A percentile compares a stretch with the other conserved stretches of the same genome.
Evolutionary conservation across 1,140 invertebrate species (phyloP).

Genomic region (Neuroterus valhalla): DNA sequence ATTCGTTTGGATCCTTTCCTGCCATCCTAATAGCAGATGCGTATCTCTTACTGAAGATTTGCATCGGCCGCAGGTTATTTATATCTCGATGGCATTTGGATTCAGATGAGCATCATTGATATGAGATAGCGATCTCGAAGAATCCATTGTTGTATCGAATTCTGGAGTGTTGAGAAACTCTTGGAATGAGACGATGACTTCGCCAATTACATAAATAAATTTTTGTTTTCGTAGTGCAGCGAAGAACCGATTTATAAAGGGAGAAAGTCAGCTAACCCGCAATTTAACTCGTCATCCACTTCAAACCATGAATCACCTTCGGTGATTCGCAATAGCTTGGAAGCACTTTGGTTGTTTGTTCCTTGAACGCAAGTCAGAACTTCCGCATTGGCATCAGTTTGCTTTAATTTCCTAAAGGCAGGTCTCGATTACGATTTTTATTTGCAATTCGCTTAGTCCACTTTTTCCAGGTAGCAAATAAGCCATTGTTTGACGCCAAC

Average conservation of each 20-base stretch:
- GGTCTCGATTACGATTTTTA: neutral
- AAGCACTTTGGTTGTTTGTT: slow-evolving; percentile 28
- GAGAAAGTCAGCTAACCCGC: slow-evolving; percentile 41
- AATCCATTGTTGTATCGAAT: slow-evolving; percentile 27
- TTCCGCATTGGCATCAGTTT: slow-evolving; percentile 32
- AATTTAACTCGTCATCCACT: slow-evolving; percentile 13
- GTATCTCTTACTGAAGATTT: slow-evolving; percentile 40
- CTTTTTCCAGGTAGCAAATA: slow-evolving; percentile 40
- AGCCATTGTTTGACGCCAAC: slow-evolving; percentile 43
- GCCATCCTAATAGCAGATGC: slow-evolving; percentile 40
- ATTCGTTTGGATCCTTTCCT: slow-evolving; percentile 27
- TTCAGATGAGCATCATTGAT: slow-evolving; percentile 45
- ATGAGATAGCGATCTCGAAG: slow-evolving; percentile 46
- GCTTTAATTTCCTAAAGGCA: slow-evolving; percentile 32
- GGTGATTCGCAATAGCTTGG: slow-evolving; percentile 10
- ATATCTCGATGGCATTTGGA: slow-evolving; percentile 48
- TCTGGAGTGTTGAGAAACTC: slow-evolving; percentile 46
- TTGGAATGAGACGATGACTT: slow-evolving; percentile 41
- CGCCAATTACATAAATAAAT: slow-evolving; percentile 31
- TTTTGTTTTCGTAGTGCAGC: slow-evolving; percentile 34
- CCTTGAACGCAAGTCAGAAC: slow-evolving; percentile 39
- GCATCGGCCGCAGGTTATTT: slow-evolving; percentile 48
- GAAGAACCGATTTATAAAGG: slow-evolving; percentile 46
- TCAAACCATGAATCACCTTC: slow-evolving; percentile 20
- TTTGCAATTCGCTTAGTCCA: slow-evolving; percentile 25